phyloP scores from a whole-genome alignment of 2,888 invertebrate species.

The Drosophila buzzatii region DNA sequence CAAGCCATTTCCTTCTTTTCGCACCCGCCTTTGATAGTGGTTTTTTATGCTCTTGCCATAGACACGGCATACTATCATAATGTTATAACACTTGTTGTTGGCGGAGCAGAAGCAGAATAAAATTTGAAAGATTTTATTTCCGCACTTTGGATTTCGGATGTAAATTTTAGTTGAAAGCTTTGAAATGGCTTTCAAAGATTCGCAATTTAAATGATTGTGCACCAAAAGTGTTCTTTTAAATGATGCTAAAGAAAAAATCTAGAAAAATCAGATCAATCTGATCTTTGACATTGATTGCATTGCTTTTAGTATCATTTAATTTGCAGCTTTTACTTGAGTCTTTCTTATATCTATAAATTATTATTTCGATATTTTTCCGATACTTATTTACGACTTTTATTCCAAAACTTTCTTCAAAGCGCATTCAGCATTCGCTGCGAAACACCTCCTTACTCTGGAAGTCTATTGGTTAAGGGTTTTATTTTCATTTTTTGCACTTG shows the following conservation, averaged over 20 bases:
- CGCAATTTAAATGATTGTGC: not conserved
- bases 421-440: constrained; percentile 15
- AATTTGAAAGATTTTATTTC: not conserved
- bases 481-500: not conserved
- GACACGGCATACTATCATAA: constrained; percentile 9
- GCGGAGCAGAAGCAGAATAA: not conserved
- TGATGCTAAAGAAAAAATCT: no score
- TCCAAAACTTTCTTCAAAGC: not conserved
- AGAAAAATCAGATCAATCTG: not conserved
- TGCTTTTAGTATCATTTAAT: no score
- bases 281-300: not conserved
- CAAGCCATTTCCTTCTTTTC: constrained; percentile 31
- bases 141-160: constrained; percentile 1
- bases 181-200: not conserved
- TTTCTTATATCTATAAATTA: not conserved
- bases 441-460: not conserved
- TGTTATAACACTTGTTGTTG: not conserved
- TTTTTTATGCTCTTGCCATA: constrained; percentile 22
- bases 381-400: not conserved
- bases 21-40: constrained; percentile 41
- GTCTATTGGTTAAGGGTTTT: not conserved
- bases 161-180: not conserved
- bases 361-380: not conserved
- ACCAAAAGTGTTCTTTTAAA: not conserved
- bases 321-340: not conserved